Percentiles rank a stretch among this genome's conserved stretches.
Conservation (phyloP, 2,113 vertebrate genomes). For the Scortum barcoo region DNA sequence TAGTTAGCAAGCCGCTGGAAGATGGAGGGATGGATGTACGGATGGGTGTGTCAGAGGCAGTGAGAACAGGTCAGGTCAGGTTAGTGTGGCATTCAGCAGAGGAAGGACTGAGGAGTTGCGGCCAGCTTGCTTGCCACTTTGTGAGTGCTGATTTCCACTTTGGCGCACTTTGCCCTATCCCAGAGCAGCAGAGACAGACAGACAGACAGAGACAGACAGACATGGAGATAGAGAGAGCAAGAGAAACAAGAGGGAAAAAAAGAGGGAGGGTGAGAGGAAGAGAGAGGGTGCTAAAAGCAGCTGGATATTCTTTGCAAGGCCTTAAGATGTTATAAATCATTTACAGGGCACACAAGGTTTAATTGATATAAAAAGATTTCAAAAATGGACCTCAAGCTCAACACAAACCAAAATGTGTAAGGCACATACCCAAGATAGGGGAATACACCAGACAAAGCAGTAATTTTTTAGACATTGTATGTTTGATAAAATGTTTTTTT, state of each 20-base stretch:
- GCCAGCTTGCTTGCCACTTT: slow-evolving; percentile 38
- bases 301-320: slow-evolving; percentile 63
- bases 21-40: slow-evolving; percentile 54
- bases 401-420: slow-evolving; percentile 3
- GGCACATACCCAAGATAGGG: slow-evolving; percentile 19
- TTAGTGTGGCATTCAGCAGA: slow-evolving; percentile 60
- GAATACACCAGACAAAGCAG: slow-evolving; percentile 41
- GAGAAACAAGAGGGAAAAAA: slow-evolving; percentile 12
- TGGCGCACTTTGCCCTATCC: slow-evolving; percentile 46
- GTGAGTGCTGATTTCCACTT: slow-evolving; percentile 59
- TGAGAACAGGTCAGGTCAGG: slow-evolving; percentile 63
- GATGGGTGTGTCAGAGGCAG: slow-evolving; percentile 64
- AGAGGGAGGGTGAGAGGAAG: slow-evolving; percentile 34
- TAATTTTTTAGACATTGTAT: slow-evolving; percentile 51
- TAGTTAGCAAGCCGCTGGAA: slow-evolving; percentile 55
- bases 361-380: slow-evolving; percentile 63
- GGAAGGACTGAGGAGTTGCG: slow-evolving; percentile 52
- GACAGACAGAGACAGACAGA: slow-evolving; percentile 33
- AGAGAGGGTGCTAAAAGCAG: slow-evolving; percentile 72
- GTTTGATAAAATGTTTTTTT: slow-evolving; percentile 88
- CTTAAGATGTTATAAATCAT: slow-evolving; percentile 77
- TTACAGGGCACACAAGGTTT: slow-evolving; percentile 65
- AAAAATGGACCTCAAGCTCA: slow-evolving; percentile 36
- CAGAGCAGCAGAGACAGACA: slow-evolving; percentile 42
- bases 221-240: slow-evolving; percentile 36